Evolutionary conservation across 2,797 vertebrate genomes (phyloP).

Genomic region (Mormyrops attenuatus): DNA sequence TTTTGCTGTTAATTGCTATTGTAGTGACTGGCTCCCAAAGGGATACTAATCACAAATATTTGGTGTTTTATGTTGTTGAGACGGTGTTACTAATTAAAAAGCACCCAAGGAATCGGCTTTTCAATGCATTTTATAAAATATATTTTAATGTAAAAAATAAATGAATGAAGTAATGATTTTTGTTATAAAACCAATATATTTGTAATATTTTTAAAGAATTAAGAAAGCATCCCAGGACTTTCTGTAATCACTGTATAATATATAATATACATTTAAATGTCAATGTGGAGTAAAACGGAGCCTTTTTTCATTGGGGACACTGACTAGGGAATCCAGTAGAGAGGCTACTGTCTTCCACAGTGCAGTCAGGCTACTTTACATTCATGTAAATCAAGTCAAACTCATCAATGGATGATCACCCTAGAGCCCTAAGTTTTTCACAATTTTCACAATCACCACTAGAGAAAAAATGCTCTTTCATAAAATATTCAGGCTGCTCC

Average conservation of each 20-base stretch:
- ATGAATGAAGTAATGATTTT: not conserved
- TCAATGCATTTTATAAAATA: not conserved
- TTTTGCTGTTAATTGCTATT: not conserved
- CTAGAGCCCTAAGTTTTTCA: not conserved
- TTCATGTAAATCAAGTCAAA: slow-evolving; percentile 15
- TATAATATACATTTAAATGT: not conserved
- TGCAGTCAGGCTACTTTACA: not conserved
- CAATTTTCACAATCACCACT: slow-evolving; percentile 2
- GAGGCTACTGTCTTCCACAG: not conserved
- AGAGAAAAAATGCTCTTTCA: not conserved
- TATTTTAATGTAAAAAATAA: not conserved
- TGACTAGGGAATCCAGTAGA: not conserved
- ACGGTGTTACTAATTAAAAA: not conserved
- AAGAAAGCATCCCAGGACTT: not conserved
- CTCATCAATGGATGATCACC: not conserved
- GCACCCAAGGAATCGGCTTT: not conserved
- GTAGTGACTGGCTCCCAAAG: not conserved
- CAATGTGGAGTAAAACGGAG: not conserved
- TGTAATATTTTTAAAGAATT: not conserved
- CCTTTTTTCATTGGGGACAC: not conserved
- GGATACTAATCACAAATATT: not conserved
- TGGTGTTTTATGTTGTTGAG: not conserved
- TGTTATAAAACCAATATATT: not conserved
- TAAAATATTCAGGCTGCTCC: slow-evolving; percentile 20
- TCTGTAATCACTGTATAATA: not conserved